Conservation (phyloP, 2,888 invertebrate species). For the Vanessa cardui region DNA sequence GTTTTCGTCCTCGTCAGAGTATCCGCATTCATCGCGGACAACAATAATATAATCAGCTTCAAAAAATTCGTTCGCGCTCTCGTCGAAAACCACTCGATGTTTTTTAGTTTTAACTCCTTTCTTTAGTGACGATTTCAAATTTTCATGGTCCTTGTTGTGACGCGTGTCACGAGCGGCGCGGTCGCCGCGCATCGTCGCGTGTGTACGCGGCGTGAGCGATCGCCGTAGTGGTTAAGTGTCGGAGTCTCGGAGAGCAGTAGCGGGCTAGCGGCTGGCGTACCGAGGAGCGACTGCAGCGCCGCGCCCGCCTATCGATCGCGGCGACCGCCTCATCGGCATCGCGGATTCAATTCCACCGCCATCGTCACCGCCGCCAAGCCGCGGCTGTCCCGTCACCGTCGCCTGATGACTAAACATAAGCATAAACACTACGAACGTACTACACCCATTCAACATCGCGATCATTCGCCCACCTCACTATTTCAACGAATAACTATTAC, state of each 20-base stretch:
- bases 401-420: conserved; percentile 13
- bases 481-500: not conserved
- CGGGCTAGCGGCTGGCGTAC: conserved; percentile 43
- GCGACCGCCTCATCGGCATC: conserved; percentile 30
- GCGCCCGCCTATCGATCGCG: conserved; percentile 72
- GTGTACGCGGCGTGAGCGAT: conserved; percentile 62
- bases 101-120: conserved; percentile 88
- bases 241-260: conserved; percentile 38
- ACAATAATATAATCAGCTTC: conserved; percentile 96
- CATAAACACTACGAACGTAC: not conserved
- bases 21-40: conserved; percentile 92
- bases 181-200: conserved; percentile 80
- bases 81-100: conserved; percentile 93
- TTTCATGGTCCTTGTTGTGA: conserved; percentile 85
- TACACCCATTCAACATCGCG: not conserved
- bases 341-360: conserved; percentile 22
- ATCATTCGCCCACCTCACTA: not conserved
- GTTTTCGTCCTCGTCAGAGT: conserved; percentile 91
- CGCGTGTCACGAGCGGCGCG: conserved; percentile 77
- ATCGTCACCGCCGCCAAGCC: conserved; percentile 27
- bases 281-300: conserved; percentile 66
- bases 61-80: conserved; percentile 94
- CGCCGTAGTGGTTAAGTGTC: conserved; percentile 56
- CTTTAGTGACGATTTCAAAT: conserved; percentile 89
- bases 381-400: conserved; percentile 27